Evolutionary conservation across 2,888 invertebrate genomes (phyloP).

Genomic region (Sialis fuliginosa): DNA sequence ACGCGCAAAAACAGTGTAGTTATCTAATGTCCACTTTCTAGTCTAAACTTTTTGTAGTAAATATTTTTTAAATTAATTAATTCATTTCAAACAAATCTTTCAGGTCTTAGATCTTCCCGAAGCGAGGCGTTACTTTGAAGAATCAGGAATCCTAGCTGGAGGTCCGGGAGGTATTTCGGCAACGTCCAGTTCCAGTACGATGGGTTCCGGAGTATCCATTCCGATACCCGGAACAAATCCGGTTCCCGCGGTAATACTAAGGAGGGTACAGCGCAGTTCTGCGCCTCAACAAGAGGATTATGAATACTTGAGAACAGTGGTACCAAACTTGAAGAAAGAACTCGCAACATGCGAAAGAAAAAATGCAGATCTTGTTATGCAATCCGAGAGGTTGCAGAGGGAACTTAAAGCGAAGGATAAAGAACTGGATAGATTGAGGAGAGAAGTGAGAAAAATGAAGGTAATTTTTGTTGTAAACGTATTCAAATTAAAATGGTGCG

Average conservation of each 20-base stretch:
- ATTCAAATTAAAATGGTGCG: too few species aligned
- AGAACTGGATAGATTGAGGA: slow-evolving; percentile 38
- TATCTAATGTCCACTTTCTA: too few species aligned
- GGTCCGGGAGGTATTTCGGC: too few species aligned
- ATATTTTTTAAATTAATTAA: too few species aligned
- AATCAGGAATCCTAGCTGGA: slow-evolving; percentile 18
- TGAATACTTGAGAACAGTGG: slow-evolving; percentile 23
- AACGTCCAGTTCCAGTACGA: too few species aligned
- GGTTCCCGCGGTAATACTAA: too few species aligned
- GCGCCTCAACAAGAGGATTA: slow-evolving; percentile 16
- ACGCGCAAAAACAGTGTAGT: too few species aligned
- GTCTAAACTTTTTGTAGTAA: too few species aligned
- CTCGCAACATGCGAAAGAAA: slow-evolving; percentile 29
- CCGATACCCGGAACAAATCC: too few species aligned
- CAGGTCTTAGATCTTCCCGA: too few species aligned
- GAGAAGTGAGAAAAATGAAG: slow-evolving; percentile 55
- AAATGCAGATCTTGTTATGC: slow-evolving; percentile 30
- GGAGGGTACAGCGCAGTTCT: slow-evolving; percentile 12
- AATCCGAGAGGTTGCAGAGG: slow-evolving; percentile 34
- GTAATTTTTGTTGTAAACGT: slow-evolving; percentile 18
- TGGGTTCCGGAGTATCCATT: too few species aligned
- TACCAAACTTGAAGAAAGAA: slow-evolving; percentile 28
- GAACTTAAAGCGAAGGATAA: slow-evolving; percentile 33
- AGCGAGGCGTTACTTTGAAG: slow-evolving; percentile 15
- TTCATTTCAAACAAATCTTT: too few species aligned